Evolutionary conservation across 2,888 invertebrate species (phyloP), one percentile per base, ranked within the genome.

Genomic region (Catonia carolina): DNA sequence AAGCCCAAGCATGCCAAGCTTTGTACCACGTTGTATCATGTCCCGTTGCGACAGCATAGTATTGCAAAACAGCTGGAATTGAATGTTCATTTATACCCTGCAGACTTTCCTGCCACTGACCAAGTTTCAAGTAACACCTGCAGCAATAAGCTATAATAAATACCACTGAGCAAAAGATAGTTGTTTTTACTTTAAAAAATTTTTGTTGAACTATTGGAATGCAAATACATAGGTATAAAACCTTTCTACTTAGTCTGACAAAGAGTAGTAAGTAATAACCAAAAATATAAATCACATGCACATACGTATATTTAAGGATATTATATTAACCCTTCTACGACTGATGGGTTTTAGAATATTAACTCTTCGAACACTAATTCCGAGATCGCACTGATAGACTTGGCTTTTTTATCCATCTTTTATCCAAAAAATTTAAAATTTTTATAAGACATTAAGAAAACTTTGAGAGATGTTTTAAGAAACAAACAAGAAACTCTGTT

Each of bases 1-100:
- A 94, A 0, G 98, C 99, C 84, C 92, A 95, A 0, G 94, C 85
- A 73, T 99, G 98, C 97, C 98, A 99, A 0, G 98, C 98, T 76
- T 93, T 93, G 71, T 93, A 93, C 94, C 97, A 98, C 53, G 84
- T 83, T 1, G 85, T 80, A 66, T 94, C 89, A 63, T 88, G 82
- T 61, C 86, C 84, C 0, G 90, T 92, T 0, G 95, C 92, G n/a
- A 84, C 78, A 33, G 81, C 78, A 71, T 90, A 95, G 69, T 86
- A 89, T 49, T 81, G 77, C n/a, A 90, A 70, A 31, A 84, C 84
- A 48, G 82, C 78, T 0, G 84, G 83, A 60, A 92, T 88, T 0
- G 90, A 89, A 12, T 76, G 73, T 66, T 89, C 86, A 60, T 84
- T 87, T 51, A 90, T 83, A 1, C 90, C 93, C 64, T 89, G 81